Percentiles rank a stretch among this genome's conserved stretches.
These are phyloP conservation scores for Morelia viridis DNA, from an alignment of 2,797 vertebrate species.

Conservation along the genomic window DNA sequence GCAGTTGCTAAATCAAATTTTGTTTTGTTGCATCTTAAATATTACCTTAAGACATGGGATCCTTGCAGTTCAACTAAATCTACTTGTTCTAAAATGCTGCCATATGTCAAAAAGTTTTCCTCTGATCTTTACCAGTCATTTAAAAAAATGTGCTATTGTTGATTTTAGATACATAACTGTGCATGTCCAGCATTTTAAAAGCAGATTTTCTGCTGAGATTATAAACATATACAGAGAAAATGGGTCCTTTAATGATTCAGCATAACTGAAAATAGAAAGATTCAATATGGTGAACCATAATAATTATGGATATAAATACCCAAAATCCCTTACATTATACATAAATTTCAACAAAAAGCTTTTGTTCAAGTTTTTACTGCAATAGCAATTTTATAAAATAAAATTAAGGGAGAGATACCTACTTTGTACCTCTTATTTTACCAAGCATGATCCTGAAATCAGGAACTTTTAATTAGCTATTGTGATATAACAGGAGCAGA, in stretches of 20 bases:
- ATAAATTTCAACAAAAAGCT: neutral
- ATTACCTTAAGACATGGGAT: neutral
- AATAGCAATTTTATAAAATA: neutral
- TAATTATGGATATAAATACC: neutral
- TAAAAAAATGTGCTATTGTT: constrained; percentile 21
- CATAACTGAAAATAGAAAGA: neutral
- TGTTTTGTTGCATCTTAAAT: neutral
- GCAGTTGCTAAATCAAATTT: neutral
- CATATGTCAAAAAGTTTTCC: constrained; percentile 5
- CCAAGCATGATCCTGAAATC: neutral
- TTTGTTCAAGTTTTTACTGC: neutral
- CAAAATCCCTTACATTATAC: neutral
- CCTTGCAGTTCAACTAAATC: constrained; percentile 18
- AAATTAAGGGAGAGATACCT: neutral
- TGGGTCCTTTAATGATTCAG: neutral
- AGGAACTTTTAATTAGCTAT: neutral
- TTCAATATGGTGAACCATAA: neutral
- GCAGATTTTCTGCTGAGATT: neutral
- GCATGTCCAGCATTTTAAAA: constrained; percentile 9
- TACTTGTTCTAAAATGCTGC: constrained; percentile 3
- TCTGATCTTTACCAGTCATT: neutral
- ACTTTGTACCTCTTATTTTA: neutral
- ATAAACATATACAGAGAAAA: constrained; percentile 23
- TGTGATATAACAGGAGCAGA: neutral
- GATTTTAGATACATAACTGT: neutral